Conservation (phyloP, 2,797 vertebrate genomes). For the Sorex maritimensis region DNA sequence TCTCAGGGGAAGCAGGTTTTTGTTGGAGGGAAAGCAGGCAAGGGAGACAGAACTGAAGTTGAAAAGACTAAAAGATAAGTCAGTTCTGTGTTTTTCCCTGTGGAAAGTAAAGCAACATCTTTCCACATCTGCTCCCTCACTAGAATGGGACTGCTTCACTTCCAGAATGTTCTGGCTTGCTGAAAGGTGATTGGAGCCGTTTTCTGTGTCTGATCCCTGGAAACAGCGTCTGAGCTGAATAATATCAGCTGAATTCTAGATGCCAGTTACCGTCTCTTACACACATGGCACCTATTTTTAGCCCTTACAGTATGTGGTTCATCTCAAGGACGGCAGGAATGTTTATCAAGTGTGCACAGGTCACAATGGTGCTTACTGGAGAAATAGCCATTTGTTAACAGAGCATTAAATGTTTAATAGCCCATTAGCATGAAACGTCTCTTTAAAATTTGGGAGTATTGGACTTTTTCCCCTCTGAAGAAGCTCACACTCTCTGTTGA, state of each 20-base stretch:
- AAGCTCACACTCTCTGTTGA: too few species aligned
- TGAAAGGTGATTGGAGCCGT: not conserved
- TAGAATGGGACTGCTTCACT: not conserved
- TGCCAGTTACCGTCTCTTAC: constrained; percentile 71
- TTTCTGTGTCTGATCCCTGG: constrained; percentile 63
- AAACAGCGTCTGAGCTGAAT: constrained; percentile 38
- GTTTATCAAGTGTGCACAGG: constrained; percentile 88
- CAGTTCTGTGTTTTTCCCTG: not conserved
- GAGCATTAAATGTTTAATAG: constrained; percentile 87
- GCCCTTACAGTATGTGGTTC: constrained; percentile 76
- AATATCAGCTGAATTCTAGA: constrained; percentile 70
- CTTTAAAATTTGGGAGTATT: constrained; percentile 50
- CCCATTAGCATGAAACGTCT: constrained; percentile 82
- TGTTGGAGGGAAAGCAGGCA: not conserved
- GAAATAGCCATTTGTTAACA: constrained; percentile 87
- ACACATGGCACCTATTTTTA: constrained; percentile 78
- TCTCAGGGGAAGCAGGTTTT: not conserved
- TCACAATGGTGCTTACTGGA: constrained; percentile 85
- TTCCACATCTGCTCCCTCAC: not conserved
- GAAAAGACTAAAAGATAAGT: not conserved
- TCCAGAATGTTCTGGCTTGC: not conserved
- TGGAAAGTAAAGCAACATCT: not conserved
- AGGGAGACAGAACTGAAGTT: not conserved
- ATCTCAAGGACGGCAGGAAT: constrained; percentile 86
- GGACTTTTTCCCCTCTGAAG: too few species aligned